Percentiles rank a stretch among this genome's conserved stretches.
phyloP scores from a whole-genome alignment of 2,113 vertebrate genomes.

The Platycercus adscitus region DNA sequence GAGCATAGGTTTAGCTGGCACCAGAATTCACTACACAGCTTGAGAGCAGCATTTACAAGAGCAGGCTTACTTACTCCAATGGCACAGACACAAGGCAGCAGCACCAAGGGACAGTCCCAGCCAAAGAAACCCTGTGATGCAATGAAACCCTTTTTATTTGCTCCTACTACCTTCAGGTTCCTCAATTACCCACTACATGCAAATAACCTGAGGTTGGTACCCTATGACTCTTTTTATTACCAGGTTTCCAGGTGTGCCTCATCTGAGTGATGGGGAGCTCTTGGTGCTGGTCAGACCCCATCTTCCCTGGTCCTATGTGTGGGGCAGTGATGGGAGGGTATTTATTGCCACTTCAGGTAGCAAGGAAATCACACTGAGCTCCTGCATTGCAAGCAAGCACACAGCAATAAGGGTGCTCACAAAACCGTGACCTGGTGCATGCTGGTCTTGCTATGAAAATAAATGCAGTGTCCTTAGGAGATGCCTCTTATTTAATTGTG shows the following conservation, averaged over 20 bases:
- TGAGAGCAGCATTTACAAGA: not conserved
- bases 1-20: not conserved
- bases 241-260: not conserved
- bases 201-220: not conserved
- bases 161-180: not conserved
- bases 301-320: fast-evolving
- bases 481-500: not conserved
- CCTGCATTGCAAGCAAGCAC: fast-evolving
- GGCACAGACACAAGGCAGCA: not conserved
- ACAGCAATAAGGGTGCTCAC: not conserved
- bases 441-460: not conserved
- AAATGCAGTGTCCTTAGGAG: not conserved
- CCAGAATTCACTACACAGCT: not conserved
- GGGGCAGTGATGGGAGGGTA: not conserved
- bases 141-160: not conserved
- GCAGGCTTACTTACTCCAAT: not conserved
- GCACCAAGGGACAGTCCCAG: not conserved
- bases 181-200: not conserved
- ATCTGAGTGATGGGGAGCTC: not conserved
- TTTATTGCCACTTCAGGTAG: not conserved
- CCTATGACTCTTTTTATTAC: not conserved
- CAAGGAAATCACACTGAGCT: not conserved
- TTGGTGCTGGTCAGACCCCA: not conserved
- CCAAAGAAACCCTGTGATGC: not conserved
- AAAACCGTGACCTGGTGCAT: not conserved